Evolutionary conservation across 2,888 invertebrate genomes (phyloP).

Genomic region (Rhorus exstirpatorius): DNA sequence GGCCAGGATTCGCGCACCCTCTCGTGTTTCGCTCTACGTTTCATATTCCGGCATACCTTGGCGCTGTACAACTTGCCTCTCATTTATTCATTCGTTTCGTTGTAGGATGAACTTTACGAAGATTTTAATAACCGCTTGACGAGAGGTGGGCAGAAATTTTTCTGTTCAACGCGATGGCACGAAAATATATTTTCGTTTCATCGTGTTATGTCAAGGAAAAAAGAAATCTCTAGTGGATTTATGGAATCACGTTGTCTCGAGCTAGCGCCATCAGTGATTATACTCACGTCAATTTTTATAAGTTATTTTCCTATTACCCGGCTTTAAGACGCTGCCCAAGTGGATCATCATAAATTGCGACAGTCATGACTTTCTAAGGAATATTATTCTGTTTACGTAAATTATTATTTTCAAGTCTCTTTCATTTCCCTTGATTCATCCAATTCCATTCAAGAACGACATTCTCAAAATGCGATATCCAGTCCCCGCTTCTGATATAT

Average conservation of each 20-base stretch:
- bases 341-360: too few species aligned
- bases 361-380: neutral
- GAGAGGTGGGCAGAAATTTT: neutral
- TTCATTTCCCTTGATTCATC: neutral
- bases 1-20: conserved; percentile 50
- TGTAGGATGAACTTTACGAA: conserved; percentile 80
- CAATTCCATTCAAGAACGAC: neutral
- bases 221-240: too few species aligned
- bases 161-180: neutral
- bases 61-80: conserved; percentile 74
- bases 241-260: too few species aligned
- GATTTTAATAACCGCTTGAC: conserved; percentile 79
- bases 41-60: conserved; percentile 73
- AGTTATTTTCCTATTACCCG: too few species aligned
- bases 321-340: too few species aligned
- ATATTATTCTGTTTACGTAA: neutral
- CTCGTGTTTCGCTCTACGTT: conserved; percentile 18
- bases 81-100: conserved; percentile 81
- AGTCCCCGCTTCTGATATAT: conserved; percentile 41
- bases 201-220: neutral
- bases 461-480: conserved; percentile 8
- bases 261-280: too few species aligned
- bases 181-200: neutral
- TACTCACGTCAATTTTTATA: neutral
- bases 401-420: neutral